Evolutionary conservation across 2,113 vertebrate species (phyloP), one percentile per base, ranked within the genome.

Genomic region (Lethenteron camtschaticum): DNA sequence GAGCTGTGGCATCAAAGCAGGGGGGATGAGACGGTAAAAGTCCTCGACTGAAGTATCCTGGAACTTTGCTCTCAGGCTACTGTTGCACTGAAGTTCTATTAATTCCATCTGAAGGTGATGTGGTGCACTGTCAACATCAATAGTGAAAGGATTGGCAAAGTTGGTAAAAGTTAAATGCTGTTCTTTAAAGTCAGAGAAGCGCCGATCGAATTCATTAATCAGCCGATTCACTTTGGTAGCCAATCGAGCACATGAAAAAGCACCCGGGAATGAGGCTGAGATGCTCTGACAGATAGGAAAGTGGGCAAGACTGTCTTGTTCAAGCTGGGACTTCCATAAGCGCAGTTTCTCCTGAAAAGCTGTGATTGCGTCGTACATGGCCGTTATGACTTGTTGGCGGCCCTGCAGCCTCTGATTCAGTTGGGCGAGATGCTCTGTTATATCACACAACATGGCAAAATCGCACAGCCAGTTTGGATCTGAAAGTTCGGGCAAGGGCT

Each of bases 141-240:
- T 55, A 16, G 70, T 73, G 55, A 75, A 75, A 73, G 75, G 73
- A 72, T 57, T 74, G 70, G 73, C 73, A 75, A 72, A 75, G 60
- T n/a, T 66, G 60, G 14, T 18, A 66, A 66, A 66, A 68, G 57
- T 70, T 57, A 68, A 71, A 57, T 74, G 57, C 9, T 71, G 68
- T 72, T 10, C 16, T 72, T 56, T 72, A 41, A 72, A 73, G 63
- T 73, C 68, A 70, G 71, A 74, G 57, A 71, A 71, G 68, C 41
- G 58, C 57, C 58, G 20, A 71, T 74, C 69, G 72, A 74, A 75
- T 16, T 71, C 68, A 74, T 71, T 63, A 57, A 71, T 75, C 70
- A 75, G 69, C 68, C 16, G 56, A 55, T n/a, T 74, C 70, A 75
- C 56, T 68, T 73, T 75, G 72, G 72, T 74, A 72, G 75, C 68